A percentile compares a stretch with the other conserved stretches of the same genome.
phyloP scores from a whole-genome alignment of 1,140 invertebrate species.

The Ditylenchus dipsaci region DNA sequence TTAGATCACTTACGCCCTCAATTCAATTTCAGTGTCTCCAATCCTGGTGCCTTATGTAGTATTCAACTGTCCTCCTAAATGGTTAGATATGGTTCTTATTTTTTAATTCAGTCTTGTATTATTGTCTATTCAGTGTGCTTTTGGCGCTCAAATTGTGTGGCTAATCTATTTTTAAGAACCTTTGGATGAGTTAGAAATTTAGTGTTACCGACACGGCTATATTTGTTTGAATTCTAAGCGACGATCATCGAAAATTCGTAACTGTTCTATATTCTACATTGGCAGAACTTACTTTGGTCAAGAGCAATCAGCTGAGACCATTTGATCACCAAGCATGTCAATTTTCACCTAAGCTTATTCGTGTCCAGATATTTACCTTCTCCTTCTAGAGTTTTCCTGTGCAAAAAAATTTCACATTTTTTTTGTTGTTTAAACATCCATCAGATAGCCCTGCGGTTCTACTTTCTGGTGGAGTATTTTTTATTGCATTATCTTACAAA shows the following conservation, averaged over 20 bases:
- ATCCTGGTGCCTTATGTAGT: slow-evolving; percentile 20
- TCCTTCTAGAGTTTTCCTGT: slow-evolving; percentile 7
- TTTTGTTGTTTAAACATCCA: too few species aligned
- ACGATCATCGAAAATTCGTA: slow-evolving; percentile 13
- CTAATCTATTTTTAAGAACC: not conserved
- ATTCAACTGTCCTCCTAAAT: not conserved
- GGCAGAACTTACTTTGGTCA: not conserved
- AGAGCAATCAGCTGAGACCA: slow-evolving; percentile 2
- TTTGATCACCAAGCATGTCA: slow-evolving; percentile 24
- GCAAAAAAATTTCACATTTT: too few species aligned
- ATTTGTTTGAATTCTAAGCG: slow-evolving; percentile 11
- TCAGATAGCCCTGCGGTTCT: too few species aligned
- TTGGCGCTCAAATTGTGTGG: too few species aligned
- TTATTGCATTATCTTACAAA: too few species aligned
- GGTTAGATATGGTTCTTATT: too few species aligned
- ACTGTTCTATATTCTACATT: not conserved
- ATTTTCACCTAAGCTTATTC: not conserved
- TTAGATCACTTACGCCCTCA: not conserved
- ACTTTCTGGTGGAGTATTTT: too few species aligned
- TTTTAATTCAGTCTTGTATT: too few species aligned
- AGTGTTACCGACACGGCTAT: too few species aligned
- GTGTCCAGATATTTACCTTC: not conserved
- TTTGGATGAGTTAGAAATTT: slow-evolving; percentile 18
- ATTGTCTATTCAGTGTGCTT: too few species aligned
- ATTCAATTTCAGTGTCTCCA: slow-evolving; percentile 10